A percentile compares a stretch with the other conserved stretches of the same genome.
Conservation (phyloP, 2,888 invertebrate genomes). For the Tubulanus polymorphus region DNA sequence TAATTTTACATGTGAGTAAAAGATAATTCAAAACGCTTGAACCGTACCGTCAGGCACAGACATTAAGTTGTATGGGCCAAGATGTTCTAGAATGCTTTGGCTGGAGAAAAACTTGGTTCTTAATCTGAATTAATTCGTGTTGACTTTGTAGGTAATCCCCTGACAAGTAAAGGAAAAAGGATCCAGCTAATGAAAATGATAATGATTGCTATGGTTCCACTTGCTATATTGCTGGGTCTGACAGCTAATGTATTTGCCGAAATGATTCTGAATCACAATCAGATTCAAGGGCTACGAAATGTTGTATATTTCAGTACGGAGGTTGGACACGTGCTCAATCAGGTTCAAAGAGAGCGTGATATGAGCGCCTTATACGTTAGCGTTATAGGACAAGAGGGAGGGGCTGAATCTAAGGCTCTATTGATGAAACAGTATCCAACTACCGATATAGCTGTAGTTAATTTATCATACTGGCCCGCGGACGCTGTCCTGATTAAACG, state of each 20-base stretch:
- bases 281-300: background rate
- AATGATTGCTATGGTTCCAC: conserved; percentile 32
- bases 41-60: too few relatives aligned
- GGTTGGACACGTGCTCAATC: conserved; percentile 26
- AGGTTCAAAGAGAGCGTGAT: conserved; percentile 37
- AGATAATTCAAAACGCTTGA: too few relatives aligned
- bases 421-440: conserved; percentile 31
- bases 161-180: conserved; percentile 32
- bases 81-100: too few relatives aligned
- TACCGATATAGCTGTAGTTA: conserved; percentile 31
- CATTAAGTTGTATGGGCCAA: too few relatives aligned
- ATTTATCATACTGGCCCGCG: conserved; percentile 31
- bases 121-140: background rate
- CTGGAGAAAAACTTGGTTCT: background rate
- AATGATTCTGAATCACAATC: background rate
- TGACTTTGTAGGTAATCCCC: conserved; percentile 29
- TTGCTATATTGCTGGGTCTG: conserved; percentile 31
- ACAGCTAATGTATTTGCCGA: conserved; percentile 32
- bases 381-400: conserved; percentile 29
- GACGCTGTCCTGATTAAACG: conserved; percentile 14
- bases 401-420: conserved; percentile 28
- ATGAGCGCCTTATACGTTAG: conserved; percentile 38
- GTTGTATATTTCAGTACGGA: conserved; percentile 22
- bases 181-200: conserved; percentile 37
- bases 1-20: too few relatives aligned